Percentiles rank a stretch among this genome's conserved stretches.
Evolutionary conservation across 2,113 vertebrate species (phyloP).

Genomic region (Chionis minor): DNA sequence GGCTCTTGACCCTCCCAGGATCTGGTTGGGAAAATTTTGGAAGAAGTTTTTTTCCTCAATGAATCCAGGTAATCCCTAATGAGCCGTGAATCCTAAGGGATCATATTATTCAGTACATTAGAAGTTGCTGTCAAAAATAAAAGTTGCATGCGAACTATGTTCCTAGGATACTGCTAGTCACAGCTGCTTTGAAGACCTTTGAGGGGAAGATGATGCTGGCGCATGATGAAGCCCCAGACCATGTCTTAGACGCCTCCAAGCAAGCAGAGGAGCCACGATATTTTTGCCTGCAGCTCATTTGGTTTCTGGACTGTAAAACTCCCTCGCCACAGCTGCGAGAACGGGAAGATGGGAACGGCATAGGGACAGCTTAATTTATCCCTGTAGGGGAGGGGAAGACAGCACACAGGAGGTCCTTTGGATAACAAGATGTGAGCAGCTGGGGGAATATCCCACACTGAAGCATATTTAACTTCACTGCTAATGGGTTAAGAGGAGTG

Average conservation of each 20-base stretch:
- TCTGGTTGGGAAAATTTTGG: neutral
- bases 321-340: accelerated
- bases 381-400: neutral
- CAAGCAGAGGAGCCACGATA: neutral
- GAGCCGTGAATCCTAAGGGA: neutral
- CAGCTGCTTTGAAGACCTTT: neutral
- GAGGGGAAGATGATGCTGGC: neutral
- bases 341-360: neutral
- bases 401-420: neutral
- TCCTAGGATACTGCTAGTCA: neutral
- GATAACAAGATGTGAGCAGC: neutral
- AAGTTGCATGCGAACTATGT: neutral
- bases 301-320: neutral
- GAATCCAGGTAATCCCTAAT: neutral
- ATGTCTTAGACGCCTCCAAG: neutral
- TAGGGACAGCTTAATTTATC: neutral
- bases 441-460: neutral
- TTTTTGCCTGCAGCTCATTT: neutral
- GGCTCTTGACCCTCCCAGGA: neutral
- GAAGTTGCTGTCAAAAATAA: neutral
- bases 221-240: neutral
- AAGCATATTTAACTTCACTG: neutral
- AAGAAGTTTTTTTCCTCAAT: neutral
- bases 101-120: neutral
- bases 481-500: neutral